Percentiles rank a stretch among this genome's conserved stretches.
Evolutionary conservation across 2,797 vertebrate species (phyloP).

Genomic region (Rhabdophis nuchalis): DNA sequence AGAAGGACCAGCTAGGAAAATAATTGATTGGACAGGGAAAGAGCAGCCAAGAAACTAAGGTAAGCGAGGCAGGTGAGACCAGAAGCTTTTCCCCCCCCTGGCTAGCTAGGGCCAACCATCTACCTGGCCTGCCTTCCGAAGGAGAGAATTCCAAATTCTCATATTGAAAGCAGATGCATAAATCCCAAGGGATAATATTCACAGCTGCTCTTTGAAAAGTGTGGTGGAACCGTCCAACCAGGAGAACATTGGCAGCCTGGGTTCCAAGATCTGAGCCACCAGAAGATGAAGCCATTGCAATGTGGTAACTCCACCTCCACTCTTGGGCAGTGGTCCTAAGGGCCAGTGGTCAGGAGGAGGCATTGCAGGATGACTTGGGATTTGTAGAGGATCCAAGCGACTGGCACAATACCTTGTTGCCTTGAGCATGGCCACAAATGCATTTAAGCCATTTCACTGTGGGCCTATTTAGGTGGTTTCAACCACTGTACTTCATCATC

Average conservation of each 20-base stretch:
- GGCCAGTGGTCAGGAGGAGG: not conserved
- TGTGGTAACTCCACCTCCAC: not conserved
- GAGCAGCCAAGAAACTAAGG: slow-evolving; percentile 58
- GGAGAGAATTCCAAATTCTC: slow-evolving; percentile 30
- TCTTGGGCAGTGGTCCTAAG: not conserved
- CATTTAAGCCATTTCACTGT: not conserved
- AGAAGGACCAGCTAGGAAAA: slow-evolving; percentile 71
- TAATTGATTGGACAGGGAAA: slow-evolving; percentile 85
- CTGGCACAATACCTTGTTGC: too few species aligned
- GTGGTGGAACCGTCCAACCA: not conserved
- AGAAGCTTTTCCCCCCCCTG: not conserved
- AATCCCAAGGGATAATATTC: not conserved
- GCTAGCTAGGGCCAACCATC: slow-evolving; percentile 35
- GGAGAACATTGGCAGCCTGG: not conserved
- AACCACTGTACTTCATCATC: not conserved
- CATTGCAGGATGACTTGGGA: not conserved
- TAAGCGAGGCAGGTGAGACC: slow-evolving; percentile 34
- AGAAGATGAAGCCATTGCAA: not conserved
- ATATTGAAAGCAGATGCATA: not conserved
- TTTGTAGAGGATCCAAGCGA: not conserved
- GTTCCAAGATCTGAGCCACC: not conserved
- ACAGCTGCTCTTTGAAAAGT: not conserved
- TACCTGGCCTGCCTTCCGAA: not conserved
- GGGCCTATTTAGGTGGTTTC: not conserved
- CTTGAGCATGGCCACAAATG: not conserved